A percentile compares a stretch with the other conserved stretches of the same genome.
Conservation (phyloP, 2,888 invertebrate species). For the Entomobrya multifasciata region DNA sequence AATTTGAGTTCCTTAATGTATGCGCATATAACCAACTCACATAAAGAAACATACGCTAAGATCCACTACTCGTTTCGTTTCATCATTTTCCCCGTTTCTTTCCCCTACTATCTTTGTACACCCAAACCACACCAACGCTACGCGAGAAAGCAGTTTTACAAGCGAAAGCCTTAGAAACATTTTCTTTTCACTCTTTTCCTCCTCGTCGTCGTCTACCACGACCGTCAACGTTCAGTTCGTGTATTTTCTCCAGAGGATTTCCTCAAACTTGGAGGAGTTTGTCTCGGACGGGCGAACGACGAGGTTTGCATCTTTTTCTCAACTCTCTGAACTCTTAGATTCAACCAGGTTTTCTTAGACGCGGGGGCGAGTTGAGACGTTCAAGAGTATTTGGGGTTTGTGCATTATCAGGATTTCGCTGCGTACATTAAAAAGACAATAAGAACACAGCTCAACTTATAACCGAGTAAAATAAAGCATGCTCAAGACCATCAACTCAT, state of each 20-base stretch:
- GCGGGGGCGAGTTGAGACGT: too few relatives aligned
- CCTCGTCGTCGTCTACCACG: neutral
- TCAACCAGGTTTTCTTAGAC: neutral
- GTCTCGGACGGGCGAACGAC: conserved; percentile 19
- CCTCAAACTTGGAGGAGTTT: conserved; percentile 66
- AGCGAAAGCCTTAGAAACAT: neutral
- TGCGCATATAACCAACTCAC: too few relatives aligned
- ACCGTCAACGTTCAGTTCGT: neutral
- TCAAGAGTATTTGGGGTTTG: too few relatives aligned
- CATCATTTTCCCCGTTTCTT: neutral
- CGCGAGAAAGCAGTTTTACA: too few relatives aligned
- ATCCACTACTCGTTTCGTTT: too few relatives aligned
- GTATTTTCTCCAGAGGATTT: conserved; percentile 69
- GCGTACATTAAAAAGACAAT: too few relatives aligned
- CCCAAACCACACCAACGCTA: too few relatives aligned
- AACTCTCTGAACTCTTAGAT: neutral
- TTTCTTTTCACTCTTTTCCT: conserved; percentile 6
- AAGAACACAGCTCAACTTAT: neutral
- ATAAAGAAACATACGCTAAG: too few relatives aligned
- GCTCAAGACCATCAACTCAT: neutral
- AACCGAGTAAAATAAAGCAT: too few relatives aligned
- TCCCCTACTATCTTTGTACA: too few relatives aligned
- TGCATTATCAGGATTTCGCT: too few relatives aligned
- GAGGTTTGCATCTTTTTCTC: neutral
- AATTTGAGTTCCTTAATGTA: conserved; percentile 13